Evolutionary conservation across 2,797 vertebrate species (phyloP), one percentile per base, ranked within the genome.

Genomic region (Peromyscus melanophrys): DNA sequence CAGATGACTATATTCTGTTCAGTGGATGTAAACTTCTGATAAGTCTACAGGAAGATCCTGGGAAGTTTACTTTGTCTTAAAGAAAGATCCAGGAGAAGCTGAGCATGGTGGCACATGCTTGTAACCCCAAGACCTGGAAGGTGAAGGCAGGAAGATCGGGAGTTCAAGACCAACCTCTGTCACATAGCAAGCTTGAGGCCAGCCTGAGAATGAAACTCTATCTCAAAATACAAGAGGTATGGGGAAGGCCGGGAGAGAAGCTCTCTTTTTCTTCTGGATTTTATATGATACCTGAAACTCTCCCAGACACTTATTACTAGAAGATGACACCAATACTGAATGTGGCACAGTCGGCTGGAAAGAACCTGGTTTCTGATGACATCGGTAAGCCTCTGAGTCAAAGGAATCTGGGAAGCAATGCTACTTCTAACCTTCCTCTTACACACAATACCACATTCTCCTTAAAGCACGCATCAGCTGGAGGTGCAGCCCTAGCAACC

Each of bases 1-100:
- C 5, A 27, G 10, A 49, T n/a, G 65, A 82, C 67, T 43, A 43
- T 29, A 0, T 86, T 94, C 71, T 57, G 73, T 34, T 43, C 80
- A 84, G 16, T 11, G 43, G 57, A 12, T 31, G 27, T 43, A 34
- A 27, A 63, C 61, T 46, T 46, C 37, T 80, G 46, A 57, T 52
- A 89, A 73, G 34, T 21, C 34, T 81, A 31, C 17, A 67, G 52
- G 52, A 89, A 76, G 34, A 81, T 55, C 59, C 71, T n/a, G 14
- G 65, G 37, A 80, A 43, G n/a, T 94, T 82, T 78, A 10, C 82
- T 31, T 95, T 86, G 76, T 75, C 75, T 92, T 75, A n/a, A 57
- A 57, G 46, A 69, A 75, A 75, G 57, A 63, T 76, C 40, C 40
- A 16, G 37, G 55, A 75, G 37, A 43, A 61, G 55, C 29, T 31